Evolutionary conservation across 2,113 vertebrate genomes (phyloP).

Genomic region (Scomber japonicus): DNA sequence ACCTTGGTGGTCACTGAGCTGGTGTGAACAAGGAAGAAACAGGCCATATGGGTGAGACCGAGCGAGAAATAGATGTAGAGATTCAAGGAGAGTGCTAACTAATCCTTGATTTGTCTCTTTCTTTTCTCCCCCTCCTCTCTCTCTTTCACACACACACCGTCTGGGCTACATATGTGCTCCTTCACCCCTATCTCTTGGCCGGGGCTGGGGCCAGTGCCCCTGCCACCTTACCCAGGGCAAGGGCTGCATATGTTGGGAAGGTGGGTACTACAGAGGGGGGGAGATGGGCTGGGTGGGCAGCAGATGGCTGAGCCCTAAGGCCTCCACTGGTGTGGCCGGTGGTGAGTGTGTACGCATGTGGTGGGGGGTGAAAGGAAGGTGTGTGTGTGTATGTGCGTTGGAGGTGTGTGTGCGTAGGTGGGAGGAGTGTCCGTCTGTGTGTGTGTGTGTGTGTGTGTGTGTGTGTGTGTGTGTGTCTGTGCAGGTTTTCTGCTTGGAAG

Average conservation of each 20-base stretch:
- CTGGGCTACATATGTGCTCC: constrained; percentile 79
- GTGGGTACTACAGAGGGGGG: constrained; percentile 67
- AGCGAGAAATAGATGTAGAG: constrained; percentile 44
- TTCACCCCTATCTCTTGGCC: constrained; percentile 72
- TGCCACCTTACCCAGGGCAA: constrained; percentile 82
- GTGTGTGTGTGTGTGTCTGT: constrained; percentile 21
- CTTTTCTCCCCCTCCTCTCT: constrained; percentile 16
- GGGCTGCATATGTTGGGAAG: constrained; percentile 82
- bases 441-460: constrained; percentile 12
- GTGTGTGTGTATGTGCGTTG: constrained; percentile 4
- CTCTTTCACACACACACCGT: constrained; percentile 51
- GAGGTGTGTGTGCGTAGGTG: constrained; percentile 15
- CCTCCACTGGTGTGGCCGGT: constrained; percentile 72
- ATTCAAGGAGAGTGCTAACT: constrained; percentile 62
- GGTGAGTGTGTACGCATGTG: constrained; percentile 53
- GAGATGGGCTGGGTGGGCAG: constrained; percentile 63
- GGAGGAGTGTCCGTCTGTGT: constrained; percentile 31
- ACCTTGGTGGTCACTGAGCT: constrained; percentile 72
- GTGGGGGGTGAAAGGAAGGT: constrained; percentile 40
- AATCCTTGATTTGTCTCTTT: constrained; percentile 60
- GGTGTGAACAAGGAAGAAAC: constrained; percentile 57
- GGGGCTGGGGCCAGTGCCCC: constrained; percentile 72
- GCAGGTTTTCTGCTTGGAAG: constrained; percentile 76
- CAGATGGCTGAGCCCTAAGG: constrained; percentile 82
- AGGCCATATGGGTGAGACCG: constrained; percentile 69